Base-by-base conservation (phyloP, 2,797 vertebrate species). In the Microchirus variegatus region DNA sequence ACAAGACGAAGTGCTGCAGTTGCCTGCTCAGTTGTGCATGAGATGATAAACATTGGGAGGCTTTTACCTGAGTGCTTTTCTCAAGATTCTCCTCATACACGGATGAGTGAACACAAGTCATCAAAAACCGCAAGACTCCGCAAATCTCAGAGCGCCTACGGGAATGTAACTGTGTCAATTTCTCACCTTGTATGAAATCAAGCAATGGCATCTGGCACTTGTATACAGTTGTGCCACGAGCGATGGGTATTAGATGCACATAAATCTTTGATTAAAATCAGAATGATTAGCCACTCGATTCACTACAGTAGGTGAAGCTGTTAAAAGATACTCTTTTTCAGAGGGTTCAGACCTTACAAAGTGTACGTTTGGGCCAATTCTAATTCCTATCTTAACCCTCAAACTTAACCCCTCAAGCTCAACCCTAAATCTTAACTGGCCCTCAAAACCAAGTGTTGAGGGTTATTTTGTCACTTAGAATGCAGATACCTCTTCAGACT, bases 21-120 rank as follows among this genome's bases (percentile, higher is more conserved):
- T 67, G 68, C 64, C 63, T 79, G 86, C 74, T 89, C 83, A 86
- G 67, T 80, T 90, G 83, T 69, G 88, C 81, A 82, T 90, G 77
- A 88, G 70, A 78, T 75, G 82, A 73, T 75, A 58, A 80, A 86
- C 83, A 81, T 51, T 67, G 48, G 67, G 75, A 87, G 65, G 88
- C 88, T 92, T 91, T 93, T 89, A 90, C 89, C 85, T 67, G 47
- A 83, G 81, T 67, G 78, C 70, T 78, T 70, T 78, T 83, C 83
- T 86, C 74, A 66, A 63, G 70, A 87, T 59, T 71, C 50, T 59
- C 49, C 72, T 90, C 55, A 80, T 87, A 88, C 86, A 80, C 84
- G 80, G 72, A 56, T 88, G 83, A 82, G 62, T 84, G 81, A 51
- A 49, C 80, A 79, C 79, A 82, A 60, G 66, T 65, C n/a, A n/a